These are phyloP conservation scores for Sylvilagus floridanus DNA, from an alignment of 2,797 vertebrate genomes.

Conservation along the genomic window DNA sequence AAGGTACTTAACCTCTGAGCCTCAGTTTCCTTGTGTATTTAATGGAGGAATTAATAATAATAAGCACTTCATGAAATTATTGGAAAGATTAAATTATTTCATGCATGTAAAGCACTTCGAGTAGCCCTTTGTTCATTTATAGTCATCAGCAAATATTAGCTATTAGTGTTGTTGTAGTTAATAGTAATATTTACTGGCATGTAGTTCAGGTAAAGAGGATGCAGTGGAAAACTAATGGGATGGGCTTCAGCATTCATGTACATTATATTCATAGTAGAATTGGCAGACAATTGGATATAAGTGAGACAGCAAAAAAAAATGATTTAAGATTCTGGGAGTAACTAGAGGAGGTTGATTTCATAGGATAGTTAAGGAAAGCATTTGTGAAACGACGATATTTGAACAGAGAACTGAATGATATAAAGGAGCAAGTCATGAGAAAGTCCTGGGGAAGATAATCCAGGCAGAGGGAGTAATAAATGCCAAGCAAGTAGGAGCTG, in stretches of 20 bases:
- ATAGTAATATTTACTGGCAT: background rate
- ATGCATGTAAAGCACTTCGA: background rate
- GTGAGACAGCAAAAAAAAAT: background rate
- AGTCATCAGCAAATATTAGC: constrained; percentile 22
- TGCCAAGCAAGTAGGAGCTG: background rate
- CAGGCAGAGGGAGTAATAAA: background rate
- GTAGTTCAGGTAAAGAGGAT: background rate
- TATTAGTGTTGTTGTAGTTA: constrained; percentile 5
- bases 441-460: background rate
- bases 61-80: background rate
- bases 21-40: background rate
- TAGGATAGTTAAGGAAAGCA: background rate
- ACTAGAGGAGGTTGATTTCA: background rate
- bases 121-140: background rate
- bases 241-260: background rate
- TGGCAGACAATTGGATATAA: background rate
- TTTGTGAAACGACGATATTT: background rate
- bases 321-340: background rate
- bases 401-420: background rate
- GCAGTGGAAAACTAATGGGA: background rate
- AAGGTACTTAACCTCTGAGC: background rate
- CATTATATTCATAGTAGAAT: background rate
- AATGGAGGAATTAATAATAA: background rate
- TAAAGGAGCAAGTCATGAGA: background rate
- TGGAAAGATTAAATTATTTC: constrained; percentile 6